Conservation (phyloP, 2,888 invertebrate genomes). For the Hybos culiciformis region DNA sequence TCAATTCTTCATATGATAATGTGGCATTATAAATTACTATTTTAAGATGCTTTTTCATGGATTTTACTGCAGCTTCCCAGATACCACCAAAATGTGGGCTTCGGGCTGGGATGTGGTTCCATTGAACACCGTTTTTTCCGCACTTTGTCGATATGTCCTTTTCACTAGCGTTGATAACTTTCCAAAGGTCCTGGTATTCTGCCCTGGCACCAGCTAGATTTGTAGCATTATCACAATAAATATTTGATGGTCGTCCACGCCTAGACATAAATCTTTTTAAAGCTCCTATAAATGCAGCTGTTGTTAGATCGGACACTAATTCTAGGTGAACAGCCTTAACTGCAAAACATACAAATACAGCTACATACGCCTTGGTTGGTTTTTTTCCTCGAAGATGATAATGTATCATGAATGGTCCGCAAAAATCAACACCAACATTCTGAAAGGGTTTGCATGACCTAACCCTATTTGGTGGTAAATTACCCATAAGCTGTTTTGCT, state of each 20-base stretch:
- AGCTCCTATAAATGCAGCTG: background rate
- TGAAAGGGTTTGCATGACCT: background rate
- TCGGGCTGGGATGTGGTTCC: slow-evolving; percentile 13
- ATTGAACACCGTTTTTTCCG: background rate
- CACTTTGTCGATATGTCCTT: background rate
- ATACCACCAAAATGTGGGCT: slow-evolving; percentile 14
- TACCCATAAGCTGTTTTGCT: slow-evolving; percentile 15
- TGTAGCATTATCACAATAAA: slow-evolving; percentile 9
- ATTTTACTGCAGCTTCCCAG: slow-evolving; percentile 15
- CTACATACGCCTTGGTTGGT: slow-evolving; percentile 1
- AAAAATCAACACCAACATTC: background rate
- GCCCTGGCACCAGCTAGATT: slow-evolving; percentile 10
- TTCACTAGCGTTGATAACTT: too few species aligned
- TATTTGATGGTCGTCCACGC: slow-evolving; percentile 2
- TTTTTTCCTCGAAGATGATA: slow-evolving; percentile 9
- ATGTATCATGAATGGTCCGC: slow-evolving; percentile 11
- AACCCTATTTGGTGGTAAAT: slow-evolving; percentile 14
- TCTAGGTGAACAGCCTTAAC: slow-evolving; percentile 16
- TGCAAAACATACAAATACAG: background rate
- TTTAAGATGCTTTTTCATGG: slow-evolving; percentile 11
- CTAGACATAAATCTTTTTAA: slow-evolving; percentile 7
- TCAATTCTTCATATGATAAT: slow-evolving; percentile 12
- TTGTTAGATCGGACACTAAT: background rate
- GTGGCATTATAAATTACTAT: slow-evolving; percentile 9
- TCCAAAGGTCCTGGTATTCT: background rate